Base-by-base conservation (phyloP, 2,888 invertebrate genomes). In the Temnothorax unifasciatus region DNA sequence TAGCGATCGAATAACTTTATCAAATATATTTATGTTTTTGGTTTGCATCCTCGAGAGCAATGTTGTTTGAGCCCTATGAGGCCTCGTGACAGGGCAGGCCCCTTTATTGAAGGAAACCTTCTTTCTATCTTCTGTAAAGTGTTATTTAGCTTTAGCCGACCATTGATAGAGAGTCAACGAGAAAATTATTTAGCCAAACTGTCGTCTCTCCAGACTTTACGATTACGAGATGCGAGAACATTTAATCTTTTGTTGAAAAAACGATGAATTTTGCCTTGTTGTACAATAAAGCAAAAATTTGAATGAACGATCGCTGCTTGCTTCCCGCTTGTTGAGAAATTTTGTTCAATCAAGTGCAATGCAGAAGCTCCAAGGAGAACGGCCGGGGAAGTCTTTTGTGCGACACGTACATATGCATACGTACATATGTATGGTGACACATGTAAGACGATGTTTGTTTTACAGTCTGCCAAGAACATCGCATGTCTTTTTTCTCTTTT, bases 41-140 rank as follows among this genome's bases (percentile, higher is more conserved):
- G 87, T 92, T 93, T 93, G 91, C 92, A 92, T 93, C 89, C 91
- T 92, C 90, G 89, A 92, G 87, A 91, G 91, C 93, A 92, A 91
- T 89, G 89, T 92, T 92, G 91, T 92, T 92, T 92, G 90, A 90
- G 92, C 89, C 91, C 91, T 90, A 89, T 90, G 90, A 92, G 92
- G 92, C 91, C 92, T 93, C 90, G 91, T 92, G 91, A 92, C 89
- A 93, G 93, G 94, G 94, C 94, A 94, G 94, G 94, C 92, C 94
- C 94, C 94, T 92, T 90, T 73, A 81, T 73, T 21, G 85, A 91
- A 54, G 52, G 52, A 63, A 88, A 87, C 86, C 87, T 90, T 88
- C 89, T 91, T 90, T 91, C 89, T 89, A 71, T 79, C 86, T 88
- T 87, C 88, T 90, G 83, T 92, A 93, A 91, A 92, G 90, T 92